These are phyloP conservation scores for Carettochelys insculpta DNA, from an alignment of 2,113 vertebrate genomes.

Conservation along the genomic window DNA sequence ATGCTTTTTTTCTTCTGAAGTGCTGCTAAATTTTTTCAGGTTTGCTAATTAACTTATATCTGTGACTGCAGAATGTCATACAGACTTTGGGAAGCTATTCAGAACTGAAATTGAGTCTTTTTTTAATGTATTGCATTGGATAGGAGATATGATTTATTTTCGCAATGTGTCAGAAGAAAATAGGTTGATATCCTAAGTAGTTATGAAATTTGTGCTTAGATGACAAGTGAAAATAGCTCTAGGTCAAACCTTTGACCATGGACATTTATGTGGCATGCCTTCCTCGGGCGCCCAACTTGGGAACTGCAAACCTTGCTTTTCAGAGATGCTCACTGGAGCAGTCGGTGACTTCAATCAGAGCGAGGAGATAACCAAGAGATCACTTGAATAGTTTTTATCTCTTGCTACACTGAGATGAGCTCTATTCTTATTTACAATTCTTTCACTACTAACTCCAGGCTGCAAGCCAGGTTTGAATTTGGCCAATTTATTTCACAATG, in stretches of 20 bases:
- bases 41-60: neutral
- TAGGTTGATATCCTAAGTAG: rapidly evolving
- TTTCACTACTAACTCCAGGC: neutral
- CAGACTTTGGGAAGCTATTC: neutral
- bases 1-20: no score
- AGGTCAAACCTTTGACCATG: neutral
- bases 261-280: rapidly evolving
- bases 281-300: no score
- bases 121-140: rapidly evolving
- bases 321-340: no score
- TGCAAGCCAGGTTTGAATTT: neutral
- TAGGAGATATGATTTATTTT: rapidly evolving
- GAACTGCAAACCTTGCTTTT: no score
- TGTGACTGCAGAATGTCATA: neutral
- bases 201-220: neutral
- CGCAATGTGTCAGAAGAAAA: neutral
- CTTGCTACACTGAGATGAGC: neutral
- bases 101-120: neutral
- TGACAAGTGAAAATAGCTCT: rapidly evolving
- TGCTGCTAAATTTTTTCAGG: neutral
- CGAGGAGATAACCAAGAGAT: neutral
- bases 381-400: neutral
- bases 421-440: neutral
- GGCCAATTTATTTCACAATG: slow-evolving; percentile 46
- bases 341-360: no score